Evolutionary conservation across 2,888 invertebrate species (phyloP), one percentile per base, ranked within the genome.

Genomic region (Portevinia maculata): DNA sequence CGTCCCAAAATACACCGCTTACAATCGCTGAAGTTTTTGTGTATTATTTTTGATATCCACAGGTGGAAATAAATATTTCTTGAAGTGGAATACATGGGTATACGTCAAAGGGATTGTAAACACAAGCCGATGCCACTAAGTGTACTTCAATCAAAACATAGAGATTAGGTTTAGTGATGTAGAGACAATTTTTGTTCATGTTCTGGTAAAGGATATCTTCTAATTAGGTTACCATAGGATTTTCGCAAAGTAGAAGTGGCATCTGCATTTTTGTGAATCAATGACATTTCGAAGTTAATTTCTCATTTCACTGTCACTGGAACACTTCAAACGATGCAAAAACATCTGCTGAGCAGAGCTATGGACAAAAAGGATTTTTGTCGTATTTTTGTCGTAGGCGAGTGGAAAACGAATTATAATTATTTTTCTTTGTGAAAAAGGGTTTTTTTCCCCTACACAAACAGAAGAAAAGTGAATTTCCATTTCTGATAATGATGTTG

Each of bases 231-330:
- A 76, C 28, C 59, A 70, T 39, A 11, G 30, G 11, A 9, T 50
- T 62, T 52, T 73, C 1, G 37, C 50, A 55, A 59, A 64, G 24
- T 39, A 65, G 67, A 70, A 70, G 28, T 81, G 78, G 55, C 83
- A 83, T 83, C 83, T 83, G 83, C 81, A 81, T 15, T 39, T 24
- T 13, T 78, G 52, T 65, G 59, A 75, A 41, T 52, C 70, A 59
- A 30, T 76, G 70, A 60, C 46, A 50, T 48, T 60, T 53, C 28
- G 76, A 83, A 83, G 76, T 83, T 83, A 81, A 76, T 81, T 81
- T 76, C 64, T 70, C 81, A 76, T 71, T 17, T 69, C 55, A 50
- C 30, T 73, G 65, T 62, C 60, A 71, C 50, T 70, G 44, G 39
- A 34, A 21, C 60, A 75, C 55, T 79, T 79, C 39, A 53, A 57